Evolutionary conservation across 2,888 invertebrate genomes (phyloP), one percentile per base, ranked within the genome.

Genomic region (Petrolisthes cinctipes): DNA sequence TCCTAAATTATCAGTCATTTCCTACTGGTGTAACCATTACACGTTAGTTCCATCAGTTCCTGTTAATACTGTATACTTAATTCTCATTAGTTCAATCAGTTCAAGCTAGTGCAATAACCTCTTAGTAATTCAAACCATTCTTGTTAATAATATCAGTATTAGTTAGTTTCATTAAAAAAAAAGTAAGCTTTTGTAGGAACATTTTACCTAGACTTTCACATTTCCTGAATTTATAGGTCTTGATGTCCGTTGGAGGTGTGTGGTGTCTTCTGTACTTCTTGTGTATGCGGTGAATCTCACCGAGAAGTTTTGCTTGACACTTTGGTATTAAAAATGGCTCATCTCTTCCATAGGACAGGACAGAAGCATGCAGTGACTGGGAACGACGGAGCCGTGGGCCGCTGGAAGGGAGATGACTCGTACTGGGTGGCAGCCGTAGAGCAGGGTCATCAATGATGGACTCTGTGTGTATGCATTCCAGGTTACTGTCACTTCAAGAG

Each of bases 131-230:
- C 61, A 61, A 61, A 61, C 61, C 61, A 11, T 61, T 61, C 61
- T 61, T 9, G 61, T 61, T 17, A 61, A 17, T 61, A 2, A 61
- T 11, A 17, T 61, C 61, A 61, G 61, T 71, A 20, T 71, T 71
- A 71, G 71, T 71, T 20, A 71, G 14, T 7, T 71, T 71, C 61
- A 71, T 17, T n/a, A 37, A 37, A 37, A 37, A 37, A 37, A 37
- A 37, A 37, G 37, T 37, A 37, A 37, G 37, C 37, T 37, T 37
- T 37, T 37, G 37, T 37, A 37, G 37, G 37, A 71, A 7, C 17
- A n/a, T 20, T n/a, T 71, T 71, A 71, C 71, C 71, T 71, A 71
- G 20, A n/a, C 71, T 71, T 71, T 71, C 71, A n/a, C n/a, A 71
- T 20, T 20, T 71, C 71, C 20, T 71, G 71, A 71, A 5, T 37